Conservation (phyloP, 2,888 invertebrate species). For the Abrostola triplasia region DNA sequence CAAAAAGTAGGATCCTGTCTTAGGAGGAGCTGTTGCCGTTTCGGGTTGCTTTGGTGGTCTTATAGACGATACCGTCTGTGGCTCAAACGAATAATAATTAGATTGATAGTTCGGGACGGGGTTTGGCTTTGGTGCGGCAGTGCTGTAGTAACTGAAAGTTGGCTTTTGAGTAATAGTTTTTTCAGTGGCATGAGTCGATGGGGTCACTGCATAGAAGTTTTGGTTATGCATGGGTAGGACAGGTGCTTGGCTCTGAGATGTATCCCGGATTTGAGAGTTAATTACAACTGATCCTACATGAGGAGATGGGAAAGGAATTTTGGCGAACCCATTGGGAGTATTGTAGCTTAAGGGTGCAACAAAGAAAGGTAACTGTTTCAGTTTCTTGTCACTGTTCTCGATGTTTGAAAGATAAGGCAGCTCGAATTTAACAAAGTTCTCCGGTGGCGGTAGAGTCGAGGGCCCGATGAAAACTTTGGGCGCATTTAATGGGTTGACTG, state of each 20-base stretch:
- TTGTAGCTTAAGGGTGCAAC: conserved; percentile 95
- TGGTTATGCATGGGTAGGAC: conserved; percentile 40
- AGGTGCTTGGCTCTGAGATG: conserved; percentile 58
- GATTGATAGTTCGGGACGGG: conserved; percentile 66
- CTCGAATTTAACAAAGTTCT: conserved; percentile 93
- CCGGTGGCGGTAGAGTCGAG: conserved; percentile 91
- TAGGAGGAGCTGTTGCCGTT: conserved; percentile 62
- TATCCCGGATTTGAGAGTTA: conserved; percentile 84
- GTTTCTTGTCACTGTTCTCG: conserved; percentile 91
- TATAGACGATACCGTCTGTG: conserved; percentile 77
- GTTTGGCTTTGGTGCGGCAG: conserved; percentile 75
- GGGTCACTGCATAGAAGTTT: conserved; percentile 61
- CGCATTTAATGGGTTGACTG: conserved; percentile 90
- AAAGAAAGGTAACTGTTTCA: conserved; percentile 93
- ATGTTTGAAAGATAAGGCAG: conserved; percentile 94
- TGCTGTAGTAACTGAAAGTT: conserved; percentile 79
- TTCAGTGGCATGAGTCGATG: conserved; percentile 64
- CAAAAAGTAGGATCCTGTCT: conserved; percentile 73
- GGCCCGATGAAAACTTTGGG: conserved; percentile 95
- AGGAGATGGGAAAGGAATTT: conserved; percentile 95
- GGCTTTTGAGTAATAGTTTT: conserved; percentile 80
- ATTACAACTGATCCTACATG: conserved; percentile 96
- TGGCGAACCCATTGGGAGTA: conserved; percentile 94
- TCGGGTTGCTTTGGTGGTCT: conserved; percentile 67
- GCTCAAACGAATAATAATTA: conserved; percentile 82